Base-by-base conservation (phyloP, 2,797 vertebrate species). In the Leucoraja ocellata region DNA sequence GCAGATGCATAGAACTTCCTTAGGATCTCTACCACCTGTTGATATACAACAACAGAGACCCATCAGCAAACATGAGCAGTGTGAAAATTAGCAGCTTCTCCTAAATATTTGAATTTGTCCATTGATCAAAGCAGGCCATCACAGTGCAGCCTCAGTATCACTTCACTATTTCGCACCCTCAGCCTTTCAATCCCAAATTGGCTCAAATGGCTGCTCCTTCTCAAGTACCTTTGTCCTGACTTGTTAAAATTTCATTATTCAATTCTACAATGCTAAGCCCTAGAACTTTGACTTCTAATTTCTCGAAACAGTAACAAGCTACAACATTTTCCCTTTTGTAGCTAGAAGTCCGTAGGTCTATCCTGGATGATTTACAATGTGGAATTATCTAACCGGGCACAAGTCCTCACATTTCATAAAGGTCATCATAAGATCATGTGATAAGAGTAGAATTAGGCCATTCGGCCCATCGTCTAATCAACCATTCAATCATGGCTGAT, bases 21-120 rank as follows among this genome's bases (percentile, higher is more conserved):
- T 0, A 97, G 94, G 71, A 96, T 96, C 28, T 95, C 97, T 88
- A 96, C 96, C 36, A 96, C 96, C 97, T 97, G 95, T 0, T 23
- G 25, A 46, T 11, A 93, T 18, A 74, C 58, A 93, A 65, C 46
- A 54, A 65, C 63, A 28, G 61, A n/a, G 28, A 5, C n/a, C 36
- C 18, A 11, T 93, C 13, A 81, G 78, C 32, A 54, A 93, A 23
- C 79, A 80, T 36, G 11, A 71, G 58, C 54, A 13, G 13, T 32
- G 76, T 13, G 18, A 73, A 25, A 28, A 11, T 18, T 23, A 54
- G 23, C 25, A 28, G 36, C 23, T 54, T 54, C 46, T 74, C 10
- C 14, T 74, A 92, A 46, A 92, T 28, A 88, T 32, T 63, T 68
- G 16, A 65, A 36, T 65, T 68, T 84, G 10, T 91, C 63, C 8